Evolutionary conservation across 2,113 vertebrate genomes (phyloP), one percentile per base, ranked within the genome.

Genomic region (Orientallactaga bullata): DNA sequence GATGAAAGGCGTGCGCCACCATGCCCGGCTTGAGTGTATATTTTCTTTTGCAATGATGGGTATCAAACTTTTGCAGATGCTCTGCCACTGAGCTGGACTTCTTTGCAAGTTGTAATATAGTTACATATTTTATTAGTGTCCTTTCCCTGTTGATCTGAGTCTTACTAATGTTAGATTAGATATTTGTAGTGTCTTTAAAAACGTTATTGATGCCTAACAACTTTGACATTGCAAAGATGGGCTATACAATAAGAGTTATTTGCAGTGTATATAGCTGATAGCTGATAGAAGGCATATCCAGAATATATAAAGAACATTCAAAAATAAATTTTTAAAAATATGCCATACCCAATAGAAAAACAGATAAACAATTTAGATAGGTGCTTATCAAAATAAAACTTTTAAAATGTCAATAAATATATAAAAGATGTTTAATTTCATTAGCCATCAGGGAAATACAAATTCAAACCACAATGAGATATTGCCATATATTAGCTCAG

Each of bases 351-450:
- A n/a, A 60, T 37, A 80, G 18, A 73, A 94, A 90, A 95, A 58
- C 24, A n/a, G 37, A 74, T 35, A 80, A 89, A 83, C 15, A 18
- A 85, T 92, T 92, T 79, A 5, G 89, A 94, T 87, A 90, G n/a
- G 4, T 5, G 61, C 26, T 55, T 93, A 60, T 89, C 15, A 74
- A 88, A 89, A 77, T 35, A 93, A 13, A 23, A 51, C 69, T 87
- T 76, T n/a, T 80, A 60, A 60, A 90, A 66, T 42, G n/a, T 63
- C 65, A 91, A 74, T 65, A 89, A 94, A 77, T 88, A 85, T 39
- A 47, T 30, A 82, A 47, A 95, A 63, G 21, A 58, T 85, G 86
- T n/a, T 88, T 17, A 37, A 60, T 60, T 66, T 90, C 30, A 65
- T 63, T 90, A 82, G 4, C 74, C 35, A 35, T 86, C 21, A 76